Evolutionary conservation across 2,113 vertebrate genomes (phyloP), one percentile per base, ranked within the genome.

Genomic region (Microcebus griseorufus): DNA sequence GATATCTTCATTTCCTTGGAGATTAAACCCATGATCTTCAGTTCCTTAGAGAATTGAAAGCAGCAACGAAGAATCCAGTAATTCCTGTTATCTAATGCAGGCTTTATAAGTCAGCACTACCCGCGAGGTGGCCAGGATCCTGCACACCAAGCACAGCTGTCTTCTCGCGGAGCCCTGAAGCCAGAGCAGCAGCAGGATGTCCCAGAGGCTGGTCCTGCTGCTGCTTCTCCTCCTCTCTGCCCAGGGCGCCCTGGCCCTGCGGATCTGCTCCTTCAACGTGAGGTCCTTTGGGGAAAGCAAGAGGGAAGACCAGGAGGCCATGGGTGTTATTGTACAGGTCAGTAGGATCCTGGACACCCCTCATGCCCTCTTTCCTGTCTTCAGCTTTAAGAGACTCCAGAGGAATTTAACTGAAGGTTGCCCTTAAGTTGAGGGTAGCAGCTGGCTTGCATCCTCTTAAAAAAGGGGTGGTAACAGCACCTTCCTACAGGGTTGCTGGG

Each of bases 251-350:
- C 84, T 96, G 76, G 95, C 98, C 88, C 96, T 99, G 58, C 99
- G 96, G 97, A 98, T 99, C 93, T 99, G 99, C 93, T 99, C 99
- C 93, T 99, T 99, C 97, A 99, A 99, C 0, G 98, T 99, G 79
- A 98, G 95, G 85, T 99, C 99, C 88, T 99, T 99, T 45, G 99
- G 99, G 97, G 98, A 98, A 97, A 65, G 97, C 88, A 99, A 99
- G 98, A 94, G 97, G 72, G 97, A 94, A 62, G 99, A 98, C 92
- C 90, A 95, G 14, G 97, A 98, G 16, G 98, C 98, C 18, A 8
- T 99, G 58, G 97, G 99, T 22, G 93, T 99, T 0, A 98, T 99
- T 79, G 95, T 99, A 32, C 98, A 99, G 99, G 99, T 99, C 97
- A 0, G 99, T 81, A 79, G 9, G 48, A 18, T 48, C 2, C 67